These are phyloP conservation scores for Steromphala cineraria DNA, from an alignment of 2,888 invertebrate species.

Conservation along the genomic window DNA sequence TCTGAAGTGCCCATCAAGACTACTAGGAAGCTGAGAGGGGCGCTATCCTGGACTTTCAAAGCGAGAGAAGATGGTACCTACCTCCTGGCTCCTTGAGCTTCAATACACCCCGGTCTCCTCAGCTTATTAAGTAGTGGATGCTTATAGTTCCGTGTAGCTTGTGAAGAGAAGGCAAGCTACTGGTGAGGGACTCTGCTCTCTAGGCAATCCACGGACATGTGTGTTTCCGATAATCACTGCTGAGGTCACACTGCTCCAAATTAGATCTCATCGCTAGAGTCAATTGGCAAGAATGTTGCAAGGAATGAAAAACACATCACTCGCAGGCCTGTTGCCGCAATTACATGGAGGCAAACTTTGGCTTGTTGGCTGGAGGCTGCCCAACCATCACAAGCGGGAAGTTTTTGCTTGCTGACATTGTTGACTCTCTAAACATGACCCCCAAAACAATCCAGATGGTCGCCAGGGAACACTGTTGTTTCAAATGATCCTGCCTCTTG, in stretches of 20 bases:
- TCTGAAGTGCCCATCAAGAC: too few relatives aligned
- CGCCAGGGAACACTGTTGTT: conserved; percentile 17
- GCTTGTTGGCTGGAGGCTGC: neutral
- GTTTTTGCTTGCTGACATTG: conserved; percentile 5
- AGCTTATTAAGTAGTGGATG: neutral
- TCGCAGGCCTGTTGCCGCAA: conserved; percentile 17
- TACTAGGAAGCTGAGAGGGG: neutral
- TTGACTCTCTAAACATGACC: conserved; percentile 16
- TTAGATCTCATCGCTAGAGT: conserved; percentile 17
- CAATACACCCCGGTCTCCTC: neutral
- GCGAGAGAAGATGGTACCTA: neutral
- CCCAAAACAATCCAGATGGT: conserved; percentile 13
- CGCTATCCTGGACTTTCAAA: neutral
- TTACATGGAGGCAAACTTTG: conserved; percentile 18
- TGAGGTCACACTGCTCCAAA: conserved; percentile 13
- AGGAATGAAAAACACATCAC: conserved; percentile 28
- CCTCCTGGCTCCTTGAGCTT: neutral
- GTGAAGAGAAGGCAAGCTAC: neutral
- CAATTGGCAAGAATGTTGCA: conserved; percentile 18
- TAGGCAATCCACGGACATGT: conserved; percentile 3
- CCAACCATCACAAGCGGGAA: neutral
- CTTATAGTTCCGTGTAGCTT: neutral
- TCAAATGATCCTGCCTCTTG: conserved; percentile 6
- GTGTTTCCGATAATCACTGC: conserved; percentile 8
- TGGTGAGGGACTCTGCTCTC: neutral